Conservation (phyloP, 2,888 invertebrate species). For the Thymelicus sylvestris region DNA sequence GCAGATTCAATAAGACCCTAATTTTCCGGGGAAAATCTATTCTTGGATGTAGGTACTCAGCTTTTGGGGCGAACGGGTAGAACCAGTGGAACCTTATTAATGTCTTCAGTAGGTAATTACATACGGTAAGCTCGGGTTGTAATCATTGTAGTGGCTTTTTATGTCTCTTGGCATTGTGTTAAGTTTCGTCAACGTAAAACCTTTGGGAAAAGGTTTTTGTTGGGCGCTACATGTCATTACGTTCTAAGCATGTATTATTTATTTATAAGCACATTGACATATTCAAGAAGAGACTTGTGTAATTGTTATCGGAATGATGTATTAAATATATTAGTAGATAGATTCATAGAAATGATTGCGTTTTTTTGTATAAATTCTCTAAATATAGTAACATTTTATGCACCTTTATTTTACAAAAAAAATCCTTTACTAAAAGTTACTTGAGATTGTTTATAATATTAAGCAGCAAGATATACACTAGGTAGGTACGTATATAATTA, state of each 20-base stretch:
- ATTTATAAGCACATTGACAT: background rate
- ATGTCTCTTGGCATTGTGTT: slow-evolving; percentile 14
- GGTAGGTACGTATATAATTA: too few species aligned
- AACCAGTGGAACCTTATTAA: slow-evolving; percentile 23
- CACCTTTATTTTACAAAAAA: too few species aligned
- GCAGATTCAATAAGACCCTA: slow-evolving; percentile 46
- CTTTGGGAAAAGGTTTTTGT: slow-evolving; percentile 5
- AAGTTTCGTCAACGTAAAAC: slow-evolving; percentile 6
- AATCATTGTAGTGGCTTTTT: slow-evolving; percentile 29
- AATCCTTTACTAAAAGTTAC: too few species aligned
- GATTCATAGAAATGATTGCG: too few species aligned
- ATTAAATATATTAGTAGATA: too few species aligned
- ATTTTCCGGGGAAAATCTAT: slow-evolving; percentile 46
- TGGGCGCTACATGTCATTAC: background rate
- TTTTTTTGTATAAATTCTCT: too few species aligned
- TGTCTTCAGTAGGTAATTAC: slow-evolving; percentile 25
- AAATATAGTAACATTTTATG: too few species aligned
- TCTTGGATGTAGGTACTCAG: slow-evolving; percentile 35
- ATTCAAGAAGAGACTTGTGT: too few species aligned
- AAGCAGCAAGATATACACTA: too few species aligned
- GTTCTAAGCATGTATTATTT: background rate
- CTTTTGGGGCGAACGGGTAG: slow-evolving; percentile 20
- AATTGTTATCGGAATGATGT: too few species aligned
- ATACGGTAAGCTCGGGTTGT: slow-evolving; percentile 11
- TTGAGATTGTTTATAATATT: too few species aligned